Base-by-base conservation (phyloP, 1,140 invertebrate species). In the Eciton burchellii region DNA sequence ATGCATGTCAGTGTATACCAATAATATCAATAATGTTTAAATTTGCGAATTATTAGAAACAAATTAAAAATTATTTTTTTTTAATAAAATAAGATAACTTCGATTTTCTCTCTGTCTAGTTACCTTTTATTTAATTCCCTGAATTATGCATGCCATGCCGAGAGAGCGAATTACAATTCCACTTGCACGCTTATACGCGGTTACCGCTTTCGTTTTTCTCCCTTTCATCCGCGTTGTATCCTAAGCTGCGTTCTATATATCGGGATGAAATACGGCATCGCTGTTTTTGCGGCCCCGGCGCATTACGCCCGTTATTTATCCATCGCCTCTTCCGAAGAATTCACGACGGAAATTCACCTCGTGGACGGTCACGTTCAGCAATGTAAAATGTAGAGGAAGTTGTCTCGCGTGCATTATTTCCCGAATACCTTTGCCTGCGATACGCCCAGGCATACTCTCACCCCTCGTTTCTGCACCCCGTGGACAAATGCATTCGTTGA, bases 301-400 rank as follows among this genome's bases (percentile, higher is more conserved):
- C 6, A 57, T 79, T 56, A 62, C 26, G 19, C 6, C n/a, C 6
- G 52, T 68, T 74, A 73, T 79, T 86, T 70, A 87, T 83, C 74
- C 0, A 54, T 49, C 65, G 41, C 59, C 29, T 45, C n/a, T 8
- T 56, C 14, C 47, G 11, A 41, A 49, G 19, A 21, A 45, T 21
- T 3, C 45, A 54, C 19, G 19, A 14, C 47, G 24, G 24, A 68
- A 76, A 79, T 16, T 68, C 54, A 41, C 47, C 54, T 62, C 29
- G 14, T 9, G 21, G 56, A 45, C 54, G 56, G 49, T 52, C 56
- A 57, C 49, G 71, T 84, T 60, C 59, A 62, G 29, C 52, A 21
- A 88, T 85, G 57, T 83, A 83, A 88, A 88, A 88, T 88, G 79
- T 88, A 88, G 88, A 87, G 79, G 87, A 88, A 77, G 12, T 60